Base-by-base conservation (phyloP, 2,888 invertebrate species). In the Andrena minutula region DNA sequence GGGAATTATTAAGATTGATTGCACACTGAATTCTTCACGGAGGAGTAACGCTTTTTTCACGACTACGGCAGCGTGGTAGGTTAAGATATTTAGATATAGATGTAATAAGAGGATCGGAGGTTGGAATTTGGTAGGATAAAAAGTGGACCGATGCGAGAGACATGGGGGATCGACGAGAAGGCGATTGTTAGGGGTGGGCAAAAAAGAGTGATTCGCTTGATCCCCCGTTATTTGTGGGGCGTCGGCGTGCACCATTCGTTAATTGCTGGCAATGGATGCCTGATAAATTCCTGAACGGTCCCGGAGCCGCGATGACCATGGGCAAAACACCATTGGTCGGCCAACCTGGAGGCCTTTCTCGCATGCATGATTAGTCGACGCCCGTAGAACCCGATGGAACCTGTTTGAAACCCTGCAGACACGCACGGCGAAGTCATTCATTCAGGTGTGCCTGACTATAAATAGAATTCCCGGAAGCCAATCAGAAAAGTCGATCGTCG, bases 391-490 rank as follows among this genome's bases (percentile, higher is more conserved):
- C 41, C 72, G 79, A 71, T 49, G 60, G 72, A 85, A 86, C 86
- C 86, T 86, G 86, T 86, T 86, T 81, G 75, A 81, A 79, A 86
- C 74, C 66, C 81, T 41, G 74, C 63, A 69, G 78, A 86, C 85
- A 66, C 70, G 61, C 70, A 64, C 73, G 41, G 32, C 71, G 74
- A 61, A 73, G 73, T 79, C 88, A 58, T 80, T 84, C 86, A 87
- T 87, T 86, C 86, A 88, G 89, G 88, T 89, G 85, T 86, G 82
- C 58, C 75, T 35, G 56, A 77, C 89, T 92, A 92, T 92, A 92
- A 92, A 93, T 93, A 93, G 90, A 89, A 86, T 91, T 92, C 91
- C 89, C 89, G 90, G 92, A 93, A 92, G 90, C 85, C 88, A 86
- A 88, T 86, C 87, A 83, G 86, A 85, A 85, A 88, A 87, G 82